Base-by-base conservation (phyloP, 2,797 vertebrate genomes). In the Oreochromis mossambicus region DNA sequence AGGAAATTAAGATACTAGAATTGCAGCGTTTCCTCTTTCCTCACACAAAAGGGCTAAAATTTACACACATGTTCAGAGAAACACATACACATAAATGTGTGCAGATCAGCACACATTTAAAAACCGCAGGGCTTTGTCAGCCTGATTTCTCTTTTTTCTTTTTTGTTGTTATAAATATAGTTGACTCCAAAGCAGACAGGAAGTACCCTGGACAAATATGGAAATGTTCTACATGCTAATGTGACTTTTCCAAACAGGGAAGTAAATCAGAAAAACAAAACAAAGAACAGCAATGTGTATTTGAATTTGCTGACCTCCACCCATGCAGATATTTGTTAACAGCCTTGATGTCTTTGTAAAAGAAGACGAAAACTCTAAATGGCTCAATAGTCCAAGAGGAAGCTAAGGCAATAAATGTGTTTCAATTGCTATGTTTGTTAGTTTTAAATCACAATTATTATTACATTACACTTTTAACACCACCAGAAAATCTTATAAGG, bases 191-290 rank as follows among this genome's bases (percentile, higher is more conserved):
- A 70, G 78, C 82, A 55, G 81, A 63, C 61, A 84, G 78, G 68
- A 88, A 87, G 78, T 80, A 88, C 78, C 88, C 84, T 11, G 83
- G 77, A 90, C 88, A 83, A 89, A 92, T 89, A 92, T 92, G 91
- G 86, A 93, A 90, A 91, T 94, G 11, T 14, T 50, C 77, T 83
- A 58, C 83, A 93, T 95, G 94, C 91, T 94, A 94, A 95, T 95
- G 92, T 93, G 92, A 93, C 94, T 95, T 94, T 94, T 93, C 34
- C 41, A 77, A 84, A 29, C 83, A 41, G 77, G 78, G 78, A 88
- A 56, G 78, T 83, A 55, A 85, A 70, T 55, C 8, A 29, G 46
- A 21, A 55, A 38, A 84, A 84, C 17, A 3, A 14, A 73, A 78
- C 7, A 48, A 29, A 48, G 10, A 15, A 43, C 36, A 54, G 48